A percentile compares a stretch with the other conserved stretches of the same genome.
These are phyloP conservation scores for Irena cyanogastra DNA, from an alignment of 2,113 vertebrate genomes.

Conservation along the genomic window DNA sequence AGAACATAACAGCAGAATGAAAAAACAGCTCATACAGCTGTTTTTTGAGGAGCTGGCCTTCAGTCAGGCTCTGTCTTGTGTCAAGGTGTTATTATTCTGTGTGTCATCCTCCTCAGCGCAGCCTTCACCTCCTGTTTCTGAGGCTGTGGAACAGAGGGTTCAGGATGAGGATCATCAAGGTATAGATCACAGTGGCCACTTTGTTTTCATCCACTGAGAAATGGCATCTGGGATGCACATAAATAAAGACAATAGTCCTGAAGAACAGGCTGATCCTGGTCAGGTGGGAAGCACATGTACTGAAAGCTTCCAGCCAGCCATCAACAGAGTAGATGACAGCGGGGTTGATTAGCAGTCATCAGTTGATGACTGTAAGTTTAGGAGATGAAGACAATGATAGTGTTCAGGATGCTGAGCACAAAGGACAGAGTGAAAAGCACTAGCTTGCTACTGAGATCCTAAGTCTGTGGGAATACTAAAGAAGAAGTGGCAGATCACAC, in stretches of 20 bases:
- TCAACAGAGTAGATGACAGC: background rate
- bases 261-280: background rate
- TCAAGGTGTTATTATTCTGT: background rate
- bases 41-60: background rate
- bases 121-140: background rate
- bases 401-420: background rate
- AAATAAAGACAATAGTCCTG: background rate
- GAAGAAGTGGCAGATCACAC: background rate
- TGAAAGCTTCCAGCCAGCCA: background rate
- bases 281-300: background rate
- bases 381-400: background rate
- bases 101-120: background rate
- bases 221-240: background rate
- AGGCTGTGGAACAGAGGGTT: background rate
- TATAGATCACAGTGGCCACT: background rate
- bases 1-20: background rate
- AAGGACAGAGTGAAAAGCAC: background rate
- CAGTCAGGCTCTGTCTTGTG: background rate
- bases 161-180: background rate
- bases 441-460: background rate
- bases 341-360: background rate
- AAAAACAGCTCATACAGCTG: background rate
- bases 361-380: background rate
- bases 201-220: background rate
- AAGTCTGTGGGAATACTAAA: background rate